Evolutionary conservation across 1,140 invertebrate species (phyloP), one percentile per base, ranked within the genome.

Genomic region (Zaprionus ghesquierei): DNA sequence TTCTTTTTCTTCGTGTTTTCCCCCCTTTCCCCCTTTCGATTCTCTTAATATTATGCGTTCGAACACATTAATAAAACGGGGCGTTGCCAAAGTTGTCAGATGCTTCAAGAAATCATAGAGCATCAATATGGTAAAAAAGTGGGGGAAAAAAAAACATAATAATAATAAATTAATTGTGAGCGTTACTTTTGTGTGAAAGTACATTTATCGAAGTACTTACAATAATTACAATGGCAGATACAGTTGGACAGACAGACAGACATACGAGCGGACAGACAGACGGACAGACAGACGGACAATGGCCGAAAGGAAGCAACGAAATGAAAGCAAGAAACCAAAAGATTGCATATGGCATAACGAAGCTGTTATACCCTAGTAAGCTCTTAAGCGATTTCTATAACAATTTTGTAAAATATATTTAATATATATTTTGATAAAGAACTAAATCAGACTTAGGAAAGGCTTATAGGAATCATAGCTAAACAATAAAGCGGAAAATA

Each of bases 21-120:
- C 5, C 5, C 1, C n/a, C 13, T 62, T 38, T 25, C 25, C 25
- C n/a, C 20, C n/a, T 8, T 38, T 44, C 55, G 54, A 44, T 84
- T 70, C 68, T 81, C 65, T 70, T 49, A 58, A 78, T 84, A 69
- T 84, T 79, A 35, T 79, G 71, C 77, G 77, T 81, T 65, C 35
- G 49, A 70, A 79, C 84, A 89, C 84, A 89, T 89, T 89, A 89
- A 89, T 89, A 89, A 77, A 89, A 89, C 54, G 33, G 62, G 84
- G 84, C 84, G 84, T 85, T 51, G 20, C 38, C 53, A 51, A 60
- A 54, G 18, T 66, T 89, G 84, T 89, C 84, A 89, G 84, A 54
- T n/a, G 51, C 59, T 38, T 70, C 62, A 49, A 68, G 15, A 78
- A 77, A 68, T 75, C 79, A 78, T 79, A 73, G 63, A 80, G 74